These are phyloP conservation scores for Coilia nasus DNA, from an alignment of 2,797 vertebrate genomes.

Conservation along the genomic window DNA sequence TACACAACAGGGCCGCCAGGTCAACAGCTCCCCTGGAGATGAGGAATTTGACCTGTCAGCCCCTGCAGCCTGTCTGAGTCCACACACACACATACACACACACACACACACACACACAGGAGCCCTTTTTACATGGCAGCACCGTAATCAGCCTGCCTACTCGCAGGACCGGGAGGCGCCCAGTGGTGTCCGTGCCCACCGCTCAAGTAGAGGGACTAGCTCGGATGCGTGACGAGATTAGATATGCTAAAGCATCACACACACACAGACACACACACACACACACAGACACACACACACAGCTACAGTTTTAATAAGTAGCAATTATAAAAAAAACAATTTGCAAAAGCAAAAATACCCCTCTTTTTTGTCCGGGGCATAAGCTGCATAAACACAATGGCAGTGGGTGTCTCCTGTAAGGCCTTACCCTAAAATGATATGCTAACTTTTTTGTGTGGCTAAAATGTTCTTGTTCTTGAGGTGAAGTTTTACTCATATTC, in stretches of 20 bases:
- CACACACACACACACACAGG: too few relatives aligned
- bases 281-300: too few relatives aligned
- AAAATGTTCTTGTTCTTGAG: too few relatives aligned
- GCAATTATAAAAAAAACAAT: too few relatives aligned
- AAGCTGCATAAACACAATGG: too few relatives aligned
- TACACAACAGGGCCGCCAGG: conserved; percentile 41
- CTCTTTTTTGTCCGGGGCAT: too few relatives aligned
- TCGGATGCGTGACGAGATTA: not conserved
- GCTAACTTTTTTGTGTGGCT: too few relatives aligned
- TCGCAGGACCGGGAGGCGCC: not conserved
- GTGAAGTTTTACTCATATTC: not conserved
- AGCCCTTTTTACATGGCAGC: not conserved
- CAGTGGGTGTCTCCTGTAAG: too few relatives aligned
- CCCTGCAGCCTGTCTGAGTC: conserved; percentile 2
- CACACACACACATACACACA: not conserved
- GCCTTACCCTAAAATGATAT: too few relatives aligned
- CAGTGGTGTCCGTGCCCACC: not conserved
- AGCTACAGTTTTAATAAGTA: too few relatives aligned
- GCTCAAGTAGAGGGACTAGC: not conserved
- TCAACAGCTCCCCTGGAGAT: conserved; percentile 54
- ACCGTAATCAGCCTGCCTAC: not conserved
- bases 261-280: too few relatives aligned
- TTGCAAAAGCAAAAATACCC: too few relatives aligned
- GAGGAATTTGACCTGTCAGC: conserved; percentile 59
- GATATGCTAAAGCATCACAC: not conserved